Base-by-base conservation (phyloP, 2,797 vertebrate species). In the Sebastes steindachneri region DNA sequence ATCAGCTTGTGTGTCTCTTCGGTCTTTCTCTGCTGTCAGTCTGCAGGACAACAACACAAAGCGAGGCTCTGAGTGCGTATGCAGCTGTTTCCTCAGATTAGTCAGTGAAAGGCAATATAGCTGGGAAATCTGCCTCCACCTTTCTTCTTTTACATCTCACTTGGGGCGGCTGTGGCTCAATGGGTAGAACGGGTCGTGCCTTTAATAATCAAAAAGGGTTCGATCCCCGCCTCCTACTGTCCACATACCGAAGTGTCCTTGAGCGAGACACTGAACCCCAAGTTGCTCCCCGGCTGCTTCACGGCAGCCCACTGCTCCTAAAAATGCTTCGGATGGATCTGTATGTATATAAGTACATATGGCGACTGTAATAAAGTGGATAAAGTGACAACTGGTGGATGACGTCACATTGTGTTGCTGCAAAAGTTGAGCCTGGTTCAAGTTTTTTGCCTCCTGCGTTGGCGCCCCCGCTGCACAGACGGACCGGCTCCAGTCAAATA, bases 71-170 rank as follows among this genome's bases (percentile, higher is more conserved):
- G 68, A 75, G 62, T 75, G 68, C 2, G 69, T 66, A 5, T 63
- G 89, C 94, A 95, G 94, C 94, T 95, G 93, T 92, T 94, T 77
- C 75, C 80, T 85, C 73, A 84, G 83, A 88, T 95, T 93, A 94
- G 83, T 71, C 76, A 74, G 83, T 91, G 92, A 95, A 94, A 95
- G 88, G 76, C 57, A 90, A 93, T 93, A 87, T 91, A 92, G 59
- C 93, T 93, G 94, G 85, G 91, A 94, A 95, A 92, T 69, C 78
- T 79, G 75, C 57, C 70, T 55, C 54, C 65, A 83, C 45, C 80
- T 89, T 93, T 91, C 84, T 94, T 94, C 86, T 90, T 85, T 64
- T 79, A 85, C 85, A 68, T 81, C 84, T 85, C 71, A 68, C 71
- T 41, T 15, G 37, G 37, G 37, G 37, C 37, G 14, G 37, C 14